Conservation (phyloP, 1,140 invertebrate species). For the Cydia amplana region DNA sequence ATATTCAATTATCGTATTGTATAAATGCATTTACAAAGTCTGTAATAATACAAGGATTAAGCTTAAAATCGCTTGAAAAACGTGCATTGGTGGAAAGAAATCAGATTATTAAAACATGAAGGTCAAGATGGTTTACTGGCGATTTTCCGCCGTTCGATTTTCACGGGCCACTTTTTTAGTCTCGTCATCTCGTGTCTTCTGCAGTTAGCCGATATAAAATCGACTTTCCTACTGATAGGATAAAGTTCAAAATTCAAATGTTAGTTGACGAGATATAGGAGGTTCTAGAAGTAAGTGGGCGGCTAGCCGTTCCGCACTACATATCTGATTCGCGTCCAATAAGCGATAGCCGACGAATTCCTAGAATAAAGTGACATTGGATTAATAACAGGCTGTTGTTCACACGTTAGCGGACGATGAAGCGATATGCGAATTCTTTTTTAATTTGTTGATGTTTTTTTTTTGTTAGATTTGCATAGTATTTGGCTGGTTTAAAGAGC, state of each 20-base stretch:
- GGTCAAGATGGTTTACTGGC: neutral
- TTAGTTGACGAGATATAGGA: neutral
- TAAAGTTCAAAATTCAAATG: neutral
- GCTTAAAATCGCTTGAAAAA: neutral
- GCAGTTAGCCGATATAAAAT: neutral
- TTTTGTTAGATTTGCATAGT: no score
- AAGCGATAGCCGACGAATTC: constrained; percentile 3
- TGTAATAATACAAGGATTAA: neutral
- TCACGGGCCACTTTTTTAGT: neutral
- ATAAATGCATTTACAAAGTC: neutral
- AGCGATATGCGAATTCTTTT: no score
- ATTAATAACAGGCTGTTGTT: neutral
- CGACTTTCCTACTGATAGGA: neutral
- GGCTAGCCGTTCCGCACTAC: constrained; percentile 28
- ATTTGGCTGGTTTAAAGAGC: no score
- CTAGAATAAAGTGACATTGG: neutral
- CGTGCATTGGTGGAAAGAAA: neutral
- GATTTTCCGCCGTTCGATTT: constrained; percentile 14
- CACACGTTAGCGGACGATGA: neutral
- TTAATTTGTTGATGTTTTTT: no score
- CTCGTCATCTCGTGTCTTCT: neutral
- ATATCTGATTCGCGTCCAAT: constrained; percentile 17
- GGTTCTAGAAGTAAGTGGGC: neutral
- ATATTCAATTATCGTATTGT: neutral
- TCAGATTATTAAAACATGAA: constrained; percentile 20